phyloP scores from a whole-genome alignment of 2,113 vertebrate genomes.

The Orientallactaga bullata region DNA sequence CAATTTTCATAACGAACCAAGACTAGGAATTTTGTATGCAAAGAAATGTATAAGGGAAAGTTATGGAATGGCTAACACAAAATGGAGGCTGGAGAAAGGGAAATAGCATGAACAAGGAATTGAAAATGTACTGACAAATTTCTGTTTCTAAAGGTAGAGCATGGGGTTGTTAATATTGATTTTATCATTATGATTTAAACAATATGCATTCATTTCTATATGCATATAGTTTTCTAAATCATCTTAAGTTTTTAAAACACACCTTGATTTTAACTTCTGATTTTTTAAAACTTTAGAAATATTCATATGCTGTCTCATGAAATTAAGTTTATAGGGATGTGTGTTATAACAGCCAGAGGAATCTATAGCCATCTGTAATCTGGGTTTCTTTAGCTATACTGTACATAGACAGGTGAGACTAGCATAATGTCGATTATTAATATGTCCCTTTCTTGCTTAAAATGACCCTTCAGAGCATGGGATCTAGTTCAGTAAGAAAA shows the following conservation, averaged over 20 bases:
- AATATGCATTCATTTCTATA: no score
- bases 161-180: no score
- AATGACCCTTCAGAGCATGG: neutral
- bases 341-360: accelerated
- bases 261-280: neutral
- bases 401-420: accelerated
- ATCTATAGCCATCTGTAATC: accelerated
- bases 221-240: neutral
- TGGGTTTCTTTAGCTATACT: accelerated
- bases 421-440: no score
- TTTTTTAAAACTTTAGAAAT: neutral
- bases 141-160: neutral
- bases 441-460: accelerated
- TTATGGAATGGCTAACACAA: neutral
- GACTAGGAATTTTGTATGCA: no score
- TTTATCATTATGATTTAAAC: no score
- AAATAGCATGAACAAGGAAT: neutral
- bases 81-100: no score
- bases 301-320: neutral
- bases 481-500: no score
- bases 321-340: no score
- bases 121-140: neutral
- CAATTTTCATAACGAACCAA: neutral
- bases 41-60: neutral
- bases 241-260: neutral